Base-by-base conservation (phyloP, 1,140 invertebrate genomes). In the Drosophila bipectinata region DNA sequence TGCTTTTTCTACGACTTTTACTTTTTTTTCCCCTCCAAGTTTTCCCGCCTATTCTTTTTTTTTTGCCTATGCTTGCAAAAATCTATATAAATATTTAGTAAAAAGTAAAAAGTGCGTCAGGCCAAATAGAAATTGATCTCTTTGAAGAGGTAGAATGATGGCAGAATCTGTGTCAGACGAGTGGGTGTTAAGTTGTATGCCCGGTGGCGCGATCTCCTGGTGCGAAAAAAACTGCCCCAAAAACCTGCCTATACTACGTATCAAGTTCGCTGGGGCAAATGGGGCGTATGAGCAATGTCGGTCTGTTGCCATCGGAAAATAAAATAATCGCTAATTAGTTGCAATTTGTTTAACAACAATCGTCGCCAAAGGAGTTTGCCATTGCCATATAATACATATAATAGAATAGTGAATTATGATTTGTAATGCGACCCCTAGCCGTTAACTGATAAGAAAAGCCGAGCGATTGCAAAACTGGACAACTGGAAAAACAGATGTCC, bases 281-380 rank as follows among this genome's bases (percentile, higher is more conserved):
- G 79, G 73, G 73, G 79, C 68, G 78, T 81, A 81, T 77, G 58
- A 48, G 54, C 67, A 82, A 67, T 68, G 32, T 39, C 21, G 24
- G 24, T 41, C 45, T 53, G 21, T 47, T 32, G 14, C 6, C 10
- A 32, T 28, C 15, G 48, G 45, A 15, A 49, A 32, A 52, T 39
- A 9, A 44, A 54, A 55, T 48, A 54, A 59, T 67, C 56, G 53
- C 7, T 15, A 69, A 81, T 82, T 81, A 72, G 77, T 37, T 78
- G 78, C 62, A 81, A 81, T 73, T 81, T 79, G 34, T 37, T 37
- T 37, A 12, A 44, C 41, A 44, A 44, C 41, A 44, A 14, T 15
- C 41, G 41, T 39, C 26, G 14, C 10, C 44, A 55, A 30, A 76
- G 39, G 47, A 30, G 58, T 5, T 53, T 21, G 34, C 21, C 44